A percentile compares a stretch with the other conserved stretches of the same genome.
Evolutionary conservation across 2,113 vertebrate genomes (phyloP).

Genomic region (Hippocampus comes): DNA sequence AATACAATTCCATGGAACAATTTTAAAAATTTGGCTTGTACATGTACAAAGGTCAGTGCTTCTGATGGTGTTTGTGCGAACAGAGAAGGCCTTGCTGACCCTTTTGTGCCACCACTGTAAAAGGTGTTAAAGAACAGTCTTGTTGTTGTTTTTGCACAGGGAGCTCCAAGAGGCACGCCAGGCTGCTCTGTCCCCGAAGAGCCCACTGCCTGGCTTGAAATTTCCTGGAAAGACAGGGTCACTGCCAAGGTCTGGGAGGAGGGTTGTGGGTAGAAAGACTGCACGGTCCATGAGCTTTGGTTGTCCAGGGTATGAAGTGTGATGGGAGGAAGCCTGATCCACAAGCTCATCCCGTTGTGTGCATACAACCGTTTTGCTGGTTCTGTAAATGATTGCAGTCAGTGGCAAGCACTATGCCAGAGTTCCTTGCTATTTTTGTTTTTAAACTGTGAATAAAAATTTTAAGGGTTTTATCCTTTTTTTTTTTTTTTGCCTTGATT

Average conservation of each 20-base stretch:
- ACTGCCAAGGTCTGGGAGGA: conserved; percentile 58
- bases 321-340: neutral
- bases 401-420: neutral
- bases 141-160: conserved; percentile 55
- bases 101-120: neutral
- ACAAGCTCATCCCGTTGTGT: neutral
- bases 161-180: conserved; percentile 83
- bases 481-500: neutral
- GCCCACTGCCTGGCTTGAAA: conserved; percentile 29
- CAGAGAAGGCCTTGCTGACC: neutral
- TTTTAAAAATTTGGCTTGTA: too few relatives aligned
- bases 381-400: neutral
- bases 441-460: conserved; percentile 71
- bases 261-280: conserved; percentile 76
- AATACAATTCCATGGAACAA: too few relatives aligned
- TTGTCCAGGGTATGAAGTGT: conserved; percentile 40
- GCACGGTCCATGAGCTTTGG: conserved; percentile 81
- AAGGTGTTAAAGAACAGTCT: neutral
- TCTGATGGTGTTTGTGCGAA: neutral
- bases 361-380: neutral
- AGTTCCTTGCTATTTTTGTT: conserved; percentile 21
- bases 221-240: conserved; percentile 33
- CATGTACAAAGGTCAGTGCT: too few relatives aligned
- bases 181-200: conserved; percentile 69
- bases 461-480: conserved; percentile 41